Percentiles rank a stretch among this genome's conserved stretches.
Evolutionary conservation across 1,140 invertebrate species (phyloP).

Genomic region (silkworm (Bombyx mori)): DNA sequence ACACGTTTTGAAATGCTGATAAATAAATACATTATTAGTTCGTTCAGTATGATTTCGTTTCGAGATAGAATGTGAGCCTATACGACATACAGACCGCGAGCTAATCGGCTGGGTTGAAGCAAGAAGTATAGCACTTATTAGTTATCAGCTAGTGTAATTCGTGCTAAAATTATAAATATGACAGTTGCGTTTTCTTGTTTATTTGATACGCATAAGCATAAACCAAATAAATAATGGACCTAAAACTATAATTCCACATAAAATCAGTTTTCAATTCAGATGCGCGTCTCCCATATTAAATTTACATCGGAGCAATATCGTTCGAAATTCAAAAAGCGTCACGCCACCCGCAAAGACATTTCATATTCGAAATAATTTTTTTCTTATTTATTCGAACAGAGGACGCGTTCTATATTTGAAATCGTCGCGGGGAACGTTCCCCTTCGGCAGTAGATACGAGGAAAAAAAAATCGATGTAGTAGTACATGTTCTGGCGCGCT

Average conservation of each 20-base stretch:
- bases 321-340: not conserved
- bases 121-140: too few relatives aligned
- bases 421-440: constrained; percentile 47
- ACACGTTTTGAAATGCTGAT: too few relatives aligned
- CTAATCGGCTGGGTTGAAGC: too few relatives aligned
- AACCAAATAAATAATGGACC: too few relatives aligned
- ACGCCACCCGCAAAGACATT: constrained; percentile 61
- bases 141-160: not conserved
- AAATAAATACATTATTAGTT: too few relatives aligned
- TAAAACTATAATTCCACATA: too few relatives aligned
- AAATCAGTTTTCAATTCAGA: not conserved
- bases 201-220: not conserved
- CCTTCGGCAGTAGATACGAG: constrained; percentile 26
- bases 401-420: constrained; percentile 60
- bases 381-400: constrained; percentile 36
- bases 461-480: constrained; percentile 39
- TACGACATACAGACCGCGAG: too few relatives aligned
- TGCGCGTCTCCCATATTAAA: not conserved
- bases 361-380: constrained; percentile 48
- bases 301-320: not conserved
- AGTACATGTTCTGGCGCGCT: constrained; percentile 35
- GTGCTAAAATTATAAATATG: not conserved
- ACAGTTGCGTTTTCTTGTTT: not conserved
- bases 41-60: too few relatives aligned
- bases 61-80: too few relatives aligned